Base-by-base conservation (phyloP, 2,113 vertebrate genomes). In the Apteryx owenii region DNA sequence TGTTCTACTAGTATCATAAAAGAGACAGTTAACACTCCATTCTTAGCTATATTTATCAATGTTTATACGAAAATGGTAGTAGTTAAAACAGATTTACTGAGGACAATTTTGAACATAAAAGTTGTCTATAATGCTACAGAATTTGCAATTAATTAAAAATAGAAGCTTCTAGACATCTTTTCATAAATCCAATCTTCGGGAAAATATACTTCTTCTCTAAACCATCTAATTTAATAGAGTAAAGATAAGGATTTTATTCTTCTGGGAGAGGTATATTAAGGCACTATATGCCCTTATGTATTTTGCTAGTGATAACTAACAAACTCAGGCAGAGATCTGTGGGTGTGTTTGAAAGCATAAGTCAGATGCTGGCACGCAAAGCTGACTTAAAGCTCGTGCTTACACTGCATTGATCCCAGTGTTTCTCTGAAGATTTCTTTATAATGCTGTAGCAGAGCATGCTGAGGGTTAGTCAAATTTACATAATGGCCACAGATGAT, bases 381-480 rank as follows among this genome's bases (percentile, higher is more conserved):
- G 79, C 85, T 93, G 81, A 61, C 81, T 94, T 88, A 91, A 58
- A 89, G 31, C 89, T 91, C 58, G 44, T 89, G 93, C 81, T 96
- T 83, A 82, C 71, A 69, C 54, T 89, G 84, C 89, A 87, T 87
- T 91, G 65, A 96, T 96, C 77, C 65, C 48, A 38, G 31, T 14
- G 9, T 72, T 89, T 87, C 93, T 96, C 85, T 96, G 93, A 95
- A 89, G 93, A 89, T 91, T 91, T 80, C 78, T 90, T 70, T 91
- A 38, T 48, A 65, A 65, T 36, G 28, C 83, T 93, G n/a, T 31
- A 44, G 38, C 22, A 88, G 69, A 86, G 73, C 51, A 40, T 81
- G 81, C 92, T 80, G 73, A 72, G n/a, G 69, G 77, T 82, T 72
- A 95, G 38, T 86, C 72, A 54, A 51, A 82, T 4, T 22, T 18